Base-by-base conservation (phyloP, 2,113 vertebrate species). In the Noturus placidus region DNA sequence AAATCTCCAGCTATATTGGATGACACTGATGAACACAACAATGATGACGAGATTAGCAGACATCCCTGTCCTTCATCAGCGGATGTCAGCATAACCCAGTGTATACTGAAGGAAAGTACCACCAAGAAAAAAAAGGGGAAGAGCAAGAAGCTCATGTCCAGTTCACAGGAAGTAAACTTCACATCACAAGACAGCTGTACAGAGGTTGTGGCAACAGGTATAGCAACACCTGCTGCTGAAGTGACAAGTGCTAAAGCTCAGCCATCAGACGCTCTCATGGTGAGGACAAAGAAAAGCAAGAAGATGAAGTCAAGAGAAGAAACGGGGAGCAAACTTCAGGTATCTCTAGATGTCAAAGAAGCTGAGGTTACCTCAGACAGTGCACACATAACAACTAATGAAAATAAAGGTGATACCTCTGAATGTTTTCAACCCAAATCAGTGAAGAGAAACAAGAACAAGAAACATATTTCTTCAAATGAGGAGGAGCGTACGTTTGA, bases 361-460 rank as follows among this genome's bases (percentile, higher is more conserved):
- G 5, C 67, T 59, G 87, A 69, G 10, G 10, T 38, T n/a, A 57
- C 52, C 19, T 13, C 46, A 11, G 25, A 74, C 10, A 56, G 30
- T 80, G 10, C 2, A 15, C 19, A 52, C 56, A 85, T 33, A 20
- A 19, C 19, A 57, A 15, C 27, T 78, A n/a, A 15, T 80, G 22
- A n/a, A 1, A 74, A 81, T 54, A 33, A n/a, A 30, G 52, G 17
- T 54, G 4, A 61, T 19, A 35, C 54, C 5, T 11, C 33, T 85
- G 46, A 50, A 69, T 30, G 38, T 30, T 30, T 15, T 50, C 38
- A n/a, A 38, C 1, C 33, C 77, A 80, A 56, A 20, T 50, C 84
- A 33, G 33, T 80, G 59, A 92, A 92, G 82, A 91, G 91, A 61
- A 88, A 87, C 14, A 91, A 86, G 52, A 86, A 59, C 83, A 17